These are phyloP conservation scores for Columba janthina DNA, from an alignment of 2,113 vertebrate genomes.

Conservation along the genomic window DNA sequence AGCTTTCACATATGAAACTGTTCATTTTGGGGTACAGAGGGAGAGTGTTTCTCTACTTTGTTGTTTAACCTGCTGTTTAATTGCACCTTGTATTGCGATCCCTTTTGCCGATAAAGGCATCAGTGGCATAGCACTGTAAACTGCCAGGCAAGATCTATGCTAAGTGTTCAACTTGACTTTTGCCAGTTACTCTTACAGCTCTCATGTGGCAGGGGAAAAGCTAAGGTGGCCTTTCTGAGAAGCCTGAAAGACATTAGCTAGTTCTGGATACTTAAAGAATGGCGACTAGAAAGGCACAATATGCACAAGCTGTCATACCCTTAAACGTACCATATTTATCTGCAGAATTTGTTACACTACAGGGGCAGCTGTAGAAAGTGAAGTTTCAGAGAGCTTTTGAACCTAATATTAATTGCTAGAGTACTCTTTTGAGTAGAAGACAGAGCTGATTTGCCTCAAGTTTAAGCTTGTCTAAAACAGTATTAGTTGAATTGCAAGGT, in stretches of 20 bases:
- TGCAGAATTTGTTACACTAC: background rate
- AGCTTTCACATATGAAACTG: background rate
- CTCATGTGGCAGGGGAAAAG: accelerated
- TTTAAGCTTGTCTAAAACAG: background rate
- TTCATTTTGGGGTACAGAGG: background rate
- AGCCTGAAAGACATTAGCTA: background rate
- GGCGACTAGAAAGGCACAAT: background rate
- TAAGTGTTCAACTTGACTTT: background rate
- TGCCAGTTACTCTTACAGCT: background rate
- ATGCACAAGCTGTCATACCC: background rate
- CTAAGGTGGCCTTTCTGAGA: background rate
- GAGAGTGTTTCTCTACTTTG: background rate
- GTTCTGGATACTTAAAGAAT: background rate
- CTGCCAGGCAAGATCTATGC: background rate
- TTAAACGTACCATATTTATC: background rate
- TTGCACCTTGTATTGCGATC: background rate
- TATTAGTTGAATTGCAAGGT: background rate
- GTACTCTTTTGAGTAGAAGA: background rate
- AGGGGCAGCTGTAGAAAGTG: background rate
- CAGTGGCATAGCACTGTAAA: background rate
- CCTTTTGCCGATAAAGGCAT: background rate
- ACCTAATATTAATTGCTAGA: background rate
- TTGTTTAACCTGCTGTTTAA: background rate
- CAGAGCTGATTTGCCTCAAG: background rate
- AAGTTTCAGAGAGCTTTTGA: background rate